A percentile compares a stretch with the other conserved stretches of the same genome.
phyloP scores from a whole-genome alignment of 1,140 invertebrate species.

The Ruditapes philippinarum region DNA sequence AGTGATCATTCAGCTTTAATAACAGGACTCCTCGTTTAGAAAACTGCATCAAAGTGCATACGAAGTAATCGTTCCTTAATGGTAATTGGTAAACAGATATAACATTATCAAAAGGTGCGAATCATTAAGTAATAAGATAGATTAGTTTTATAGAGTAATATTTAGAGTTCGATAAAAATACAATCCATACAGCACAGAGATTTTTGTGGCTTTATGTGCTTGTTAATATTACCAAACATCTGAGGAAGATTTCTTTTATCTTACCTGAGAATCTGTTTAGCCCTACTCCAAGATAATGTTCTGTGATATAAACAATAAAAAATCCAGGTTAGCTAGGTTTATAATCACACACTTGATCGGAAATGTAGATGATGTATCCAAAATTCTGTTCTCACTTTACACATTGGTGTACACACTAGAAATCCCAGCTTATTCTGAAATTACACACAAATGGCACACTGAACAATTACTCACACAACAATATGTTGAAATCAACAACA shows the following conservation, averaged over 20 bases:
- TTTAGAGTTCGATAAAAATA: too few species aligned
- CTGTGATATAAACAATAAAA: conserved; percentile 15
- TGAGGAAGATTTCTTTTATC: not conserved
- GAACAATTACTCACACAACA: not conserved
- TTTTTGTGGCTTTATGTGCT: not conserved
- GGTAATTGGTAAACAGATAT: too few species aligned
- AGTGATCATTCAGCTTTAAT: too few species aligned
- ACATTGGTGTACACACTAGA: not conserved
- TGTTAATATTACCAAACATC: conserved; percentile 23
- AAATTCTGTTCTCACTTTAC: not conserved
- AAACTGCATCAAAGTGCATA: too few species aligned
- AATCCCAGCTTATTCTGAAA: not conserved
- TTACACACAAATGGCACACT: not conserved
- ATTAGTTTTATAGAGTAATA: too few species aligned
- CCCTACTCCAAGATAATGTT: not conserved
- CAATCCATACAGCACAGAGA: too few species aligned
- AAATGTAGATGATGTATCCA: not conserved
- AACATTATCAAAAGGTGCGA: too few species aligned
- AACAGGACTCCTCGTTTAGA: too few species aligned
- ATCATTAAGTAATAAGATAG: too few species aligned
- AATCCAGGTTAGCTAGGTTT: not conserved
- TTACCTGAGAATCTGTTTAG: conserved; percentile 12
- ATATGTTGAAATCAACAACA: conserved; percentile 1
- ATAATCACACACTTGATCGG: not conserved
- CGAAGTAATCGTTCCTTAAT: too few species aligned